These are phyloP conservation scores for Nezara viridula DNA, from an alignment of 2,888 invertebrate genomes.

Conservation along the genomic window DNA sequence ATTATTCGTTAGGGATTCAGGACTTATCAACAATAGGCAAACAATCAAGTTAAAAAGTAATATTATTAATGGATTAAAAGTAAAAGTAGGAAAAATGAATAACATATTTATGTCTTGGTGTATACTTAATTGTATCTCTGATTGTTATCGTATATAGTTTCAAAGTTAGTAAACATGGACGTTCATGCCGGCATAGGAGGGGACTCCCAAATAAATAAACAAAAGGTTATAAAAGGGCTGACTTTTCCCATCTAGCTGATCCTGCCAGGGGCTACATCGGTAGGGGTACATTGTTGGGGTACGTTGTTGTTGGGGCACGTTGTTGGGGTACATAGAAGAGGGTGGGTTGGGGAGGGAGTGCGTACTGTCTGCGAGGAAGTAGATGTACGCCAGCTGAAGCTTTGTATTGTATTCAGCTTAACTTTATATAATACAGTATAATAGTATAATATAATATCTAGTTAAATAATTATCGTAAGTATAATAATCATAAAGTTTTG, in stretches of 20 bases:
- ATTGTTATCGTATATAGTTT: no score
- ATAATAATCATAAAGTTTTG: no score
- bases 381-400: neutral
- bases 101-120: no score
- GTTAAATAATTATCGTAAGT: no score
- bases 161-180: conserved; percentile 2
- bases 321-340: neutral
- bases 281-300: neutral
- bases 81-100: no score
- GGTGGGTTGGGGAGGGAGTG: neutral
- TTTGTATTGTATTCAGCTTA: neutral
- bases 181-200: neutral
- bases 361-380: neutral
- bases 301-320: neutral
- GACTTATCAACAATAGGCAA: no score
- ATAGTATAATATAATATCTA: no score
- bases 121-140: no score
- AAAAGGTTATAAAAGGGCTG: neutral
- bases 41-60: no score
- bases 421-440: no score
- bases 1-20: no score
- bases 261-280: neutral
- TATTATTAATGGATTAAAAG: no score
- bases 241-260: neutral
- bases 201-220: neutral